A percentile compares a stretch with the other conserved stretches of the same genome.
These are phyloP conservation scores for Bos indicus DNA, from an alignment of 2,113 vertebrate species.

Conservation along the genomic window DNA sequence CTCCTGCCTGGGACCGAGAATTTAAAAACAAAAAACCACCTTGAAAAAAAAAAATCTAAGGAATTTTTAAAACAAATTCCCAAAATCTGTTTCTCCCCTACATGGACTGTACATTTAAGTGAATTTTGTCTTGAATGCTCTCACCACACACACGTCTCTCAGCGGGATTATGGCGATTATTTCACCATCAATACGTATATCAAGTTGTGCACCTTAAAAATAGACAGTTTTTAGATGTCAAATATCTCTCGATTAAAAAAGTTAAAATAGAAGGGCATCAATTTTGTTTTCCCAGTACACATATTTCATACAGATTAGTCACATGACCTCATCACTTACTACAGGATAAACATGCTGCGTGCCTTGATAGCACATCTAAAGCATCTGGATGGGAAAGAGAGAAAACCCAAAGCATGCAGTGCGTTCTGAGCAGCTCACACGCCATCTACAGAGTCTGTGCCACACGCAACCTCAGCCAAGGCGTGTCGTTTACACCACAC, in stretches of 20 bases:
- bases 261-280: background rate
- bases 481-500: rapidly evolving
- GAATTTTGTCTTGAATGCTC: background rate
- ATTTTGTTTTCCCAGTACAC: background rate
- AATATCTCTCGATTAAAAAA: background rate
- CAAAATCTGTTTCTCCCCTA: background rate
- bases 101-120: background rate
- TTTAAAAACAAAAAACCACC: background rate
- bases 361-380: rapidly evolving
- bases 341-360: rapidly evolving
- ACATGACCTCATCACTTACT: background rate
- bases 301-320: background rate
- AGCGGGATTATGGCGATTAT: background rate
- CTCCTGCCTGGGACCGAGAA: background rate
- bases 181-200: rapidly evolving
- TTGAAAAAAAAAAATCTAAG: background rate
- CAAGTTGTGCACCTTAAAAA: background rate
- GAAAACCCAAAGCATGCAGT: too few species aligned
- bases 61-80: background rate
- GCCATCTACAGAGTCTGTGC: background rate
- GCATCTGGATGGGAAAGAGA: background rate
- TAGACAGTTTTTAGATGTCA: background rate
- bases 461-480: rapidly evolving
- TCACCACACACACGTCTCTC: background rate
- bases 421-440: background rate